Percentiles rank a stretch among this genome's conserved stretches.
Conservation (phyloP, 2,888 invertebrate species). For the Phymatocera aterrima region DNA sequence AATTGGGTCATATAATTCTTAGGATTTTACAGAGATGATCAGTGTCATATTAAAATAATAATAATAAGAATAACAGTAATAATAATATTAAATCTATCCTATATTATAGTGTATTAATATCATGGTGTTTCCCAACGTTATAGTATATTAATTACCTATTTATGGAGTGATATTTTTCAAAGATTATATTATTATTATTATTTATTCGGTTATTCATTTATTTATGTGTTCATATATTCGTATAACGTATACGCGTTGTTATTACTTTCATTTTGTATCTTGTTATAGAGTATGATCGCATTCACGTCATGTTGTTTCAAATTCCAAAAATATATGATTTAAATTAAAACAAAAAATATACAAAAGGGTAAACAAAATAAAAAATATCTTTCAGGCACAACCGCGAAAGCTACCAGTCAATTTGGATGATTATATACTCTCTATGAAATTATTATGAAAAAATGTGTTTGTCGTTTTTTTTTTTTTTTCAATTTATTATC, state of each 20-base stretch:
- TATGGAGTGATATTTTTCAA: conserved; percentile 20
- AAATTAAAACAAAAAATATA: not conserved
- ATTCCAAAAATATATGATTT: conserved; percentile 8
- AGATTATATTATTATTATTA: conserved; percentile 52
- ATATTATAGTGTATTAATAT: conserved; percentile 57
- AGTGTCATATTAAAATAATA: conserved; percentile 65
- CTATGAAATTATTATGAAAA: not conserved
- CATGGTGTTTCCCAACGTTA: conserved; percentile 64
- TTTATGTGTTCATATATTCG: not conserved
- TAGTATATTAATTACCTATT: conserved; percentile 42
- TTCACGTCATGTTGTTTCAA: not conserved
- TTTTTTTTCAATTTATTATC: conserved; percentile 4
- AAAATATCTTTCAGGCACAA: conserved; percentile 17
- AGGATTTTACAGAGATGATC: conserved; percentile 61
- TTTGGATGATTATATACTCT: not conserved
- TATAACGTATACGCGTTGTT: no score
- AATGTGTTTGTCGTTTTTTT: not conserved
- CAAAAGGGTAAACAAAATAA: not conserved
- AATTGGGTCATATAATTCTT: conserved; percentile 62
- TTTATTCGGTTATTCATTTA: not conserved
- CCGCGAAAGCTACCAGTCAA: conserved; percentile 12
- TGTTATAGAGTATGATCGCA: conserved; percentile 19
- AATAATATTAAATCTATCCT: no score
- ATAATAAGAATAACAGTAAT: conserved; percentile 55
- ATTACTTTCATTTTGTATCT: conserved; percentile 7